These are phyloP conservation scores for Streblospio benedicti DNA, from an alignment of 1,140 invertebrate species.

Conservation along the genomic window DNA sequence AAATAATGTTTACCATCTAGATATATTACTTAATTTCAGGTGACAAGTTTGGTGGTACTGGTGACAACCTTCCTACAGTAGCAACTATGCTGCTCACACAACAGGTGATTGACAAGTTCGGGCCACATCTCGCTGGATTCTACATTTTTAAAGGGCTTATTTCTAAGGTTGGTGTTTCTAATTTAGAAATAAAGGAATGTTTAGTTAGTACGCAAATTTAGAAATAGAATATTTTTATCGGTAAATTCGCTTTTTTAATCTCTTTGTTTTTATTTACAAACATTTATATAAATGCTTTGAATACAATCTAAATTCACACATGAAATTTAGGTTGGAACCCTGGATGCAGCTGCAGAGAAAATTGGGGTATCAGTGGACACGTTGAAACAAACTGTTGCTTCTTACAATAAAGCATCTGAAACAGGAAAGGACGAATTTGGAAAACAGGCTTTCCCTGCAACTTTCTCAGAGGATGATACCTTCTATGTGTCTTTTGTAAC, in stretches of 20 bases:
- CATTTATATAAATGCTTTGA: too few relatives aligned
- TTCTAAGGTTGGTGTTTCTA: conserved; percentile 29
- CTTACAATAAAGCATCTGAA: conserved; percentile 29
- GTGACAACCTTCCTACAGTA: conserved; percentile 12
- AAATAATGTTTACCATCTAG: neutral
- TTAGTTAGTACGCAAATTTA: too few relatives aligned
- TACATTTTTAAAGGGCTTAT: conserved; percentile 25
- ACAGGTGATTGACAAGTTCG: conserved; percentile 33
- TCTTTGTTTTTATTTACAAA: too few relatives aligned
- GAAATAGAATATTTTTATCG: too few relatives aligned
- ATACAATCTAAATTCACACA: too few relatives aligned
- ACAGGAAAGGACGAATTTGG: conserved; percentile 31
- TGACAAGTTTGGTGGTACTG: neutral
- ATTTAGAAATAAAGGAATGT: too few relatives aligned
- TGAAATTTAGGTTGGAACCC: too few relatives aligned
- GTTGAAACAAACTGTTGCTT: conserved; percentile 20
- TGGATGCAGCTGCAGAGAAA: conserved; percentile 22
- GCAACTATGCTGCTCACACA: conserved; percentile 38
- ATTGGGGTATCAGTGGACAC: conserved; percentile 17
- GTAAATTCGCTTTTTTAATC: too few relatives aligned
- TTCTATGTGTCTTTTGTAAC: conserved; percentile 27
- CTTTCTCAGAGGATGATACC: conserved; percentile 26
- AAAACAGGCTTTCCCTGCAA: conserved; percentile 32
- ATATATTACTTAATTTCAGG: neutral
- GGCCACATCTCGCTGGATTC: conserved; percentile 37